Evolutionary conservation across 2,888 invertebrate genomes (phyloP).

Genomic region (Parnassius glacialis): DNA sequence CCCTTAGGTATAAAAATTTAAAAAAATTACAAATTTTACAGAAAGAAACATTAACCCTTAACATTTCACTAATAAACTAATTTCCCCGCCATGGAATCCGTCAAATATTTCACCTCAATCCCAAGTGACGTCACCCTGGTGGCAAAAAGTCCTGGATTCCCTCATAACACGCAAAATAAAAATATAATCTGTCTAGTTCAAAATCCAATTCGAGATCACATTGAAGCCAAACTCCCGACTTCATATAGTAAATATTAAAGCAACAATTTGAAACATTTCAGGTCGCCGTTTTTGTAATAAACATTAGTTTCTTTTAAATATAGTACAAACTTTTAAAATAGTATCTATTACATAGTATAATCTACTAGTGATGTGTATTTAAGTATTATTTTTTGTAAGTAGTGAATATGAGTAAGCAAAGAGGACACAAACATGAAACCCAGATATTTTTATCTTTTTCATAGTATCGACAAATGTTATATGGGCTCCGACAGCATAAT

Average conservation of each 20-base stretch:
- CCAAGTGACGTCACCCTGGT: slow-evolving; percentile 10
- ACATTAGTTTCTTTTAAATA: slow-evolving; percentile 27
- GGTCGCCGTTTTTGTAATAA: slow-evolving; percentile 46
- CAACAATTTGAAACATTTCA: slow-evolving; percentile 64
- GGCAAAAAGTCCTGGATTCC: slow-evolving; percentile 26
- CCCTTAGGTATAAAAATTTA: too few relatives aligned
- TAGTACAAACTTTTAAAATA: slow-evolving; percentile 26
- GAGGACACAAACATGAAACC: not conserved
- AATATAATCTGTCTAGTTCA: slow-evolving; percentile 48
- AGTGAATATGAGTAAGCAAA: slow-evolving; percentile 7
- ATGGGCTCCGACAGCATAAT: not conserved
- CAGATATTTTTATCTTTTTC: not conserved
- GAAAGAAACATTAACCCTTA: too few relatives aligned
- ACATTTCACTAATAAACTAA: too few relatives aligned
- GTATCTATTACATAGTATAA: slow-evolving; percentile 18
- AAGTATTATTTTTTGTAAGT: slow-evolving; percentile 1
- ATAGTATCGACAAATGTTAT: not conserved
- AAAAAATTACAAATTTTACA: too few relatives aligned
- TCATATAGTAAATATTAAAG: slow-evolving; percentile 68
- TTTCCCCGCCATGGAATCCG: too few relatives aligned
- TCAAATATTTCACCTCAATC: too few relatives aligned
- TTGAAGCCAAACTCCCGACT: slow-evolving; percentile 65
- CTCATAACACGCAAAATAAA: slow-evolving; percentile 18
- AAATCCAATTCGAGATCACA: slow-evolving; percentile 75
- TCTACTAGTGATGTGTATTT: slow-evolving; percentile 24